Evolutionary conservation across 2,797 vertebrate genomes (phyloP), one percentile per base, ranked within the genome.

Genomic region (Macrochelys suwanniensis): DNA sequence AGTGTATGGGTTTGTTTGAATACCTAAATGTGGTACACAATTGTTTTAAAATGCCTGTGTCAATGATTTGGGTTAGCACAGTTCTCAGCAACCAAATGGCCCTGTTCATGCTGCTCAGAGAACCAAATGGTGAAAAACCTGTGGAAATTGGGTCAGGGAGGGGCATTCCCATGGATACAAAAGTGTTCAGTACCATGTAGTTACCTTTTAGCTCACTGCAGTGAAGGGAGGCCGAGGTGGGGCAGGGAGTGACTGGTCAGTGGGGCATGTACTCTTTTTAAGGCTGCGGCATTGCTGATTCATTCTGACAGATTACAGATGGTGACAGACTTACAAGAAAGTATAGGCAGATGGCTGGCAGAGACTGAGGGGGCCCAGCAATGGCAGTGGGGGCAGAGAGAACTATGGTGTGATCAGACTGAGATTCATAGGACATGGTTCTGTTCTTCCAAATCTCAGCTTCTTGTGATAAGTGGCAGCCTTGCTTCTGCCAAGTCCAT

Each of bases 21-120:
- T 23, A n/a, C 16, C 74, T 31, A 49, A 19, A 5, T 15, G 16
- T 8, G 3, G 0, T 0, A 13, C 1, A 2, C 42, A 65, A 7
- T 26, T 4, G 56, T 57, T 57, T 26, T n/a, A 16, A 15, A n/a
- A 85, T 50, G 51, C 42, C 25, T 12, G 2, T 0, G 0, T 45
- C 33, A 33, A 25, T 53, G 13, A 53, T 19, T n/a, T 26, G 13
- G 45, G 51, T 49, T 26, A 21, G 53, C 1, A 1, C 13, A 21
- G 57, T 6, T 37, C 49, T 2, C 1, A 1, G 26, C 26, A 57
- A 42, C 37, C 37, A 42, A 57, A 57, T 5, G 56, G 68, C 53
- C 25, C 5, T 42, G 17, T 47, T 77, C 59, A 49, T 50, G 28
- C 26, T 28, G 11, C 5, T 56, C 54, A 56, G 54, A 25, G 54